phyloP scores from a whole-genome alignment of 2,113 vertebrate genomes.

The Chionis minor region DNA sequence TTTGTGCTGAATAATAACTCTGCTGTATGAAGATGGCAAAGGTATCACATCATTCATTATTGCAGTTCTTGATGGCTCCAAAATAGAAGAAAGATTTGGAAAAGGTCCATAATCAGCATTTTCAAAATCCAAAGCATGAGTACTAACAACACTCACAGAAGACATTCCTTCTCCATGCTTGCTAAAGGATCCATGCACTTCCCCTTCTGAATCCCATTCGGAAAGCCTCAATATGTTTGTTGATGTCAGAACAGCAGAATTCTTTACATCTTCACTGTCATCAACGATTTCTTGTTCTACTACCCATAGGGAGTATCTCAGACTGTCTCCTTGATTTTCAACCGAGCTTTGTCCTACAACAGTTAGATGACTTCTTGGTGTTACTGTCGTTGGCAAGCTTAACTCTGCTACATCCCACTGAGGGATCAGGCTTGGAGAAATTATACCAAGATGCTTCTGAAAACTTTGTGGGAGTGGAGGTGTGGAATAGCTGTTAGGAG shows the following conservation, averaged over 20 bases:
- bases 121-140: constrained; percentile 10
- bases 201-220: not conserved
- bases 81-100: not conserved
- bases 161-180: not conserved
- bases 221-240: not conserved
- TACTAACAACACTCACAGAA: not conserved
- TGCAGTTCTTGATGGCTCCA: not conserved
- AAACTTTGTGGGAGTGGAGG: constrained; percentile 18
- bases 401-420: not conserved
- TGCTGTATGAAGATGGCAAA: not conserved
- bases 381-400: not conserved
- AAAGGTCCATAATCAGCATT: not conserved
- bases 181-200: not conserved
- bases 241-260: not conserved
- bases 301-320: not conserved
- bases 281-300: not conserved
- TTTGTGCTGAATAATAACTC: not conserved
- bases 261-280: not conserved
- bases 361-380: not conserved
- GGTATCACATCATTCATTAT: not conserved
- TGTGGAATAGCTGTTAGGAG: not conserved
- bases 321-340: not conserved
- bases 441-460: not conserved
- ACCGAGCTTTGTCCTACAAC: not conserved
- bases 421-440: not conserved